Evolutionary conservation across 2,113 vertebrate species (phyloP).

Genomic region (Phasianus colchicus): DNA sequence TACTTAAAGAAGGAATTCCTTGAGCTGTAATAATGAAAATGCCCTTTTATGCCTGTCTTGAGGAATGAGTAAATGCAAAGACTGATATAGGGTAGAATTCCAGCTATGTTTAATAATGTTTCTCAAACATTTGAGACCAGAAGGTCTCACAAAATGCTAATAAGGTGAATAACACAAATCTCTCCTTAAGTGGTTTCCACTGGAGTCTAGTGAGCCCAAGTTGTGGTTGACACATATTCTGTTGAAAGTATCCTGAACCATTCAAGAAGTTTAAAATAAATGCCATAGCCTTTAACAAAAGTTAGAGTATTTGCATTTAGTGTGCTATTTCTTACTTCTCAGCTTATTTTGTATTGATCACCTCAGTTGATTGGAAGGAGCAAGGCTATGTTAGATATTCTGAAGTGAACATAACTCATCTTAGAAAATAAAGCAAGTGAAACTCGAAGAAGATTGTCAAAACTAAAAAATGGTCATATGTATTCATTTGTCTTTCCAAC

Average conservation of each 20-base stretch:
- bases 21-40: neutral
- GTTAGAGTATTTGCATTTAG: neutral
- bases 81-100: neutral
- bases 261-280: neutral
- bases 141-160: neutral
- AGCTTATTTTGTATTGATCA: neutral
- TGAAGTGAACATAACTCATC: neutral
- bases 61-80: neutral
- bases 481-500: neutral
- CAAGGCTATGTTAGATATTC: neutral
- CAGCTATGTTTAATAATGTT: neutral
- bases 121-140: neutral
- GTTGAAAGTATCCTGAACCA: neutral
- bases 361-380: neutral
- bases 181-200: neutral
- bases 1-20: neutral
- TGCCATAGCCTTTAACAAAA: neutral
- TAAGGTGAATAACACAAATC: neutral
- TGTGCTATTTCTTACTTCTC: neutral
- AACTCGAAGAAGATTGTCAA: neutral
- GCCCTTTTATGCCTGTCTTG: neutral
- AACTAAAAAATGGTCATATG: neutral
- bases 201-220: neutral
- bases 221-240: neutral
- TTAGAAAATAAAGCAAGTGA: neutral